A percentile compares a stretch with the other conserved stretches of the same genome.
Conservation (phyloP, 2,113 vertebrate species). For the Mustela nigripes region DNA sequence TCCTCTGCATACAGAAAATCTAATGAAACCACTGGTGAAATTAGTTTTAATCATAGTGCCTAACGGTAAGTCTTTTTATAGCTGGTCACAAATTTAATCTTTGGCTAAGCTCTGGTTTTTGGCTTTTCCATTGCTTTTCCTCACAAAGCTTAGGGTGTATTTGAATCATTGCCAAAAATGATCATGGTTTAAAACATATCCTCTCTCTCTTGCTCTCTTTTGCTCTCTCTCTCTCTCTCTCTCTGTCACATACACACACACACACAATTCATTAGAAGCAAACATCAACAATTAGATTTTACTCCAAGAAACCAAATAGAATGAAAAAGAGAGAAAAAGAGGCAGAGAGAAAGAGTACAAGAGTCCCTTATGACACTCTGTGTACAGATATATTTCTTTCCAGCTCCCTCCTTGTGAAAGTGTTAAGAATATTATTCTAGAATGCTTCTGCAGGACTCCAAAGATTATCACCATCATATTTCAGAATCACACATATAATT, state of each 20-base stretch:
- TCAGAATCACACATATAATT: constrained; percentile 54
- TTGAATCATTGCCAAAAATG: constrained; percentile 30
- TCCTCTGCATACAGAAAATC: not conserved
- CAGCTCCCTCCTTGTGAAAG: not conserved
- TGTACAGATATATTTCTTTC: constrained; percentile 28
- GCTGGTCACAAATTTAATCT: constrained; percentile 49
- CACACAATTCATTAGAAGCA: not conserved
- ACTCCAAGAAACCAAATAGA: not conserved
- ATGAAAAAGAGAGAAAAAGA: not conserved
- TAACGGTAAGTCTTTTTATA: constrained; percentile 5
- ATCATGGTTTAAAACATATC: not conserved
- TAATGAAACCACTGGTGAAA: constrained; percentile 39
- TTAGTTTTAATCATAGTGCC: constrained; percentile 24
- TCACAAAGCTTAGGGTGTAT: not conserved
- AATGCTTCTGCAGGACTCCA: constrained; percentile 65
- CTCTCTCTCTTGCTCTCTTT: not conserved
- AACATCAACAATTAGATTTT: not conserved
- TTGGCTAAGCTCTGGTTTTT: constrained; percentile 14
- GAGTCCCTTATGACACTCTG: not conserved
- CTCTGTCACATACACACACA: not conserved
- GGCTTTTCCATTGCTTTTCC: not conserved
- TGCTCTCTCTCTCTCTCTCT: not conserved
- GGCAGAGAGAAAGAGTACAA: not conserved
- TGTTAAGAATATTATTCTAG: constrained; percentile 70
- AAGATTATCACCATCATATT: constrained; percentile 45